Percentiles rank a stretch among this genome's conserved stretches.
Evolutionary conservation across 1,140 invertebrate species (phyloP).

Genomic region (Acromyrmex echinatior): DNA sequence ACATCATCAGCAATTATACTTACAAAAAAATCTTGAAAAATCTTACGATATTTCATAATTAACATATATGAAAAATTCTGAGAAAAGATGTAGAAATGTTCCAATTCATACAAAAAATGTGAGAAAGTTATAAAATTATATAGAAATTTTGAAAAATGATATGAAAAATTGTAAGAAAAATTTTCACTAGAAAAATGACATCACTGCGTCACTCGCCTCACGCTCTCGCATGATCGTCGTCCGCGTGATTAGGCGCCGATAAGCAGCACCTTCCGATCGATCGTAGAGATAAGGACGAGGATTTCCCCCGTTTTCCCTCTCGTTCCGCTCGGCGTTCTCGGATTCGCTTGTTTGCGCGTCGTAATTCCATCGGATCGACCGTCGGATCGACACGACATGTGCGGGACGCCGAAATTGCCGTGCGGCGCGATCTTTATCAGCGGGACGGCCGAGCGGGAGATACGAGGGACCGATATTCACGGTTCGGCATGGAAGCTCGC

Average conservation of each 20-base stretch:
- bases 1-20: no score
- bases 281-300: conserved; percentile 60
- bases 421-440: conserved; percentile 83
- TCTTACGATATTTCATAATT: no score
- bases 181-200: neutral
- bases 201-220: neutral
- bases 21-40: no score
- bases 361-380: conserved; percentile 47
- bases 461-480: conserved; percentile 84
- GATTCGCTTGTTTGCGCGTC: conserved; percentile 62
- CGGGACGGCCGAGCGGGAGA: conserved; percentile 69
- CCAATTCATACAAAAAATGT: no score
- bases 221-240: neutral
- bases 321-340: conserved; percentile 69
- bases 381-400: conserved; percentile 82
- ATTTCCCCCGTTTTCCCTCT: conserved; percentile 66
- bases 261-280: conserved; percentile 53
- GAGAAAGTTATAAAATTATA: no score
- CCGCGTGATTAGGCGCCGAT: conserved; percentile 41
- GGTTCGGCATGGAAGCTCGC: conserved; percentile 81
- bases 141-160: no score
- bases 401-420: conserved; percentile 85
- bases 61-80: no score
- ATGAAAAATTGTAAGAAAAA: no score
- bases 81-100: no score